Base-by-base conservation (phyloP, 2,888 invertebrate species). In the Cistogaster globosa region DNA sequence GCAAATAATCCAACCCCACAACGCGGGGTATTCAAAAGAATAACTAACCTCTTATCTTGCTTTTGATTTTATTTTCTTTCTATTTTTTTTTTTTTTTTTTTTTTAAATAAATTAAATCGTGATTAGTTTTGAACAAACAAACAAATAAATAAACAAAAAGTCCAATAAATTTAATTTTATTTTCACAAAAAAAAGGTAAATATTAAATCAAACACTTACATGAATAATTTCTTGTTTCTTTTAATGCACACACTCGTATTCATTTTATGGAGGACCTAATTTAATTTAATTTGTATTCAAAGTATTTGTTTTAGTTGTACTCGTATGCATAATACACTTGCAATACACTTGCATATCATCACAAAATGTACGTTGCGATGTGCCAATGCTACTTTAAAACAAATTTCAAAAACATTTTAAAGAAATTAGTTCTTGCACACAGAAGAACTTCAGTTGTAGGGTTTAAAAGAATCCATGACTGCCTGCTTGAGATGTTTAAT, bases 1-100 rank as follows among this genome's bases (percentile, higher is more conserved):
- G 71, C 51, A 71, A 75, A 38, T 85, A 85, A 85, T 82, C 82
- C 82, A 63, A 75, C 69, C 82, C 69, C 74, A 32, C 32, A 78
- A 65, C n/a, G 75, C 82, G 78, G 78, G 65, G 77, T 75, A 65
- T 82, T 79, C 58, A 62, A 85, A 77, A 75, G 42, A 77, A 62
- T 60, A 68, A 67, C 67, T 68, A 68, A 63, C 20, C 69, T 68
- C 75, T 75, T 84, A 83, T 77, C 77, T 62, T 55, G 78, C 55
- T 72, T 69, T 8, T 48, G 2, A 7, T 32, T 8, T 32, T 32
- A 4, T 32, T 32, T 57, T 58, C 45, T 58, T 63, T 63, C 9
- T 45, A 60, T 51, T 67, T 62, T 26, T 32, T 6, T 57, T 58
- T 62, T 53, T 63, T 63, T 14, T 45, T 60, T 51, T 67, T 62